Evolutionary conservation across 1,140 invertebrate species (phyloP).

Genomic region (Sitobion miscanthi): DNA sequence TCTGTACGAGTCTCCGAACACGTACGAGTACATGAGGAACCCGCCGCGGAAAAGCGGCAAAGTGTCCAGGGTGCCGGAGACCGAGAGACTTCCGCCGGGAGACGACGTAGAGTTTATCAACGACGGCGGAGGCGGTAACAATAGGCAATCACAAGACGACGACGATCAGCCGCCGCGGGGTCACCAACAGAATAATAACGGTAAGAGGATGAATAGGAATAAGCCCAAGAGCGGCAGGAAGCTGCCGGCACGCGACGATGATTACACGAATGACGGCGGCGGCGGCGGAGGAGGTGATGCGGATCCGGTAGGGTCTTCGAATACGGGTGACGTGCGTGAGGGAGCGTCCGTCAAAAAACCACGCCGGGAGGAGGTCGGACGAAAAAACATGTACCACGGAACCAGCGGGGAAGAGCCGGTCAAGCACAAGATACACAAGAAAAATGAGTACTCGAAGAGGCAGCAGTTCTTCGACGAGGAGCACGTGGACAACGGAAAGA

Average conservation of each 20-base stretch:
- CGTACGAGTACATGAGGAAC: conserved; percentile 28
- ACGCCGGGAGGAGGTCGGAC: neutral
- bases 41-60: neutral
- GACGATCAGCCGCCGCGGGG: neutral
- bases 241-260: neutral
- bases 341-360: neutral
- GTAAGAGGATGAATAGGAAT: neutral
- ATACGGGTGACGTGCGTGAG: neutral
- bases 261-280: neutral
- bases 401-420: neutral
- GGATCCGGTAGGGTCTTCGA: neutral
- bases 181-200: neutral
- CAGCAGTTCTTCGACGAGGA: conserved; percentile 31
- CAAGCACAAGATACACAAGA: neutral
- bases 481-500: neutral
- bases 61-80: neutral
- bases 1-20: neutral
- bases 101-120: conserved; percentile 24
- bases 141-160: neutral
- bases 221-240: neutral
- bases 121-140: no score
- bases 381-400: neutral
- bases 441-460: conserved; percentile 9
- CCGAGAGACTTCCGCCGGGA: neutral
- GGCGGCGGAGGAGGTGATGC: neutral